Base-by-base conservation (phyloP, 2,113 vertebrate genomes). In the Melanotaenia duboulayi region DNA sequence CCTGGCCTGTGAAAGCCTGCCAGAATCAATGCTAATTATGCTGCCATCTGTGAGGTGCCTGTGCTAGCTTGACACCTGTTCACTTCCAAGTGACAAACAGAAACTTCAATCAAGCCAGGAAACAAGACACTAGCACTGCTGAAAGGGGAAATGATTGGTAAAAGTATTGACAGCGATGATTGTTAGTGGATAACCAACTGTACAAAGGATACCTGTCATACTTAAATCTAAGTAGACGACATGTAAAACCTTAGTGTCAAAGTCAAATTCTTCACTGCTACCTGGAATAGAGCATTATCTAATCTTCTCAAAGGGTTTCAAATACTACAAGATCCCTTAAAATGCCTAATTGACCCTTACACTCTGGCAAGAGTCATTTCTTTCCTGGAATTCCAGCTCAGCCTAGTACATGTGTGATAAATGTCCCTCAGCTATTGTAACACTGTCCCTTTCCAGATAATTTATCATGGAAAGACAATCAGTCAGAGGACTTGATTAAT, bases 1-100 rank as follows among this genome's bases (percentile, higher is more conserved):
- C 92, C 90, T 78, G 89, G 85, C 81, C 90, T 79, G 88, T 87
- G 89, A 90, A 83, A 91, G 82, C 77, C 90, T 85, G 91, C 90
- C 91, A 91, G 89, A 92, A 94, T 93, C 91, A 92, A 93, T 93
- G 91, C 91, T 94, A 93, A 94, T 94, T 93, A 94, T 87, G 80
- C 89, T 86, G 86, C 92, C 92, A 94, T 94, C 92, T 94, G 92
- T 65, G 88, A 87, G 82, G 90, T 86, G 86, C 78, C 79, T 73
- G 81, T 64, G 89, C 86, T 77, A 77, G 83, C 73, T 86, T 90
- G 90, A 93, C 92, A 94, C 92, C 93, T 93, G 91, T 93, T 93
- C 88, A 90, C 85, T 85, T 89, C 84, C 79, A 89, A 86, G 87
- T 81, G 77, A 87, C 73, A 88, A 54, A 49, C 74, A 82, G 74